Percentiles rank a stretch among this genome's conserved stretches.
phyloP scores from a whole-genome alignment of 2,113 vertebrate species.

The Halcyon malimbica region DNA sequence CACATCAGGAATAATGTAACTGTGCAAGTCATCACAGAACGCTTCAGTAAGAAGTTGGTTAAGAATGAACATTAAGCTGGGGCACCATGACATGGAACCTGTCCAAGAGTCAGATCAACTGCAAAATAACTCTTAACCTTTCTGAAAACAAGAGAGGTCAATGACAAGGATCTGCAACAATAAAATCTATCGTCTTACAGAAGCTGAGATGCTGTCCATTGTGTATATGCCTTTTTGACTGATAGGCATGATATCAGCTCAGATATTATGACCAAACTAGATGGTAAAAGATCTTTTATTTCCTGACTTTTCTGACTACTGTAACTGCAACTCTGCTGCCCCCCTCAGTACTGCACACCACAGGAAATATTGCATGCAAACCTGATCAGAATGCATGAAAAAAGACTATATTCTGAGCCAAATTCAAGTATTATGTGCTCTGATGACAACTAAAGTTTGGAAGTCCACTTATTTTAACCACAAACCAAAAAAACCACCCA shows the following conservation, averaged over 20 bases:
- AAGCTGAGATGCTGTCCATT: neutral
- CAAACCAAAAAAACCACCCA: neutral
- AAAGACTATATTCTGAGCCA: neutral
- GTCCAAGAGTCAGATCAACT: neutral
- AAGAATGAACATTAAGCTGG: neutral
- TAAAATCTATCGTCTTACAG: neutral
- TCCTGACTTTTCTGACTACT: neutral
- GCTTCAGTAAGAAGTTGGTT: neutral
- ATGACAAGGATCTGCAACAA: neutral
- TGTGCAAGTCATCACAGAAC: neutral
- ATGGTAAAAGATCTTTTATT: neutral
- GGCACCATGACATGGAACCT: neutral
- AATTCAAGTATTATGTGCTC: neutral
- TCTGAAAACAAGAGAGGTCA: neutral
- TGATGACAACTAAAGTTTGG: neutral
- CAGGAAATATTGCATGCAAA: neutral
- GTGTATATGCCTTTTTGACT: neutral
- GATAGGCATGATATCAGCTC: neutral
- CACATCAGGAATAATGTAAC: neutral
- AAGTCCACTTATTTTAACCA: neutral
- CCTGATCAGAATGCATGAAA: neutral
- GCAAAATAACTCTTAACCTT: neutral
- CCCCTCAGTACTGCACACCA: neutral
- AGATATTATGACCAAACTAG: neutral
- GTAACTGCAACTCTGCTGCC: neutral